Base-by-base conservation (phyloP, 1,140 invertebrate genomes). In the Aphidius gifuensis region DNA sequence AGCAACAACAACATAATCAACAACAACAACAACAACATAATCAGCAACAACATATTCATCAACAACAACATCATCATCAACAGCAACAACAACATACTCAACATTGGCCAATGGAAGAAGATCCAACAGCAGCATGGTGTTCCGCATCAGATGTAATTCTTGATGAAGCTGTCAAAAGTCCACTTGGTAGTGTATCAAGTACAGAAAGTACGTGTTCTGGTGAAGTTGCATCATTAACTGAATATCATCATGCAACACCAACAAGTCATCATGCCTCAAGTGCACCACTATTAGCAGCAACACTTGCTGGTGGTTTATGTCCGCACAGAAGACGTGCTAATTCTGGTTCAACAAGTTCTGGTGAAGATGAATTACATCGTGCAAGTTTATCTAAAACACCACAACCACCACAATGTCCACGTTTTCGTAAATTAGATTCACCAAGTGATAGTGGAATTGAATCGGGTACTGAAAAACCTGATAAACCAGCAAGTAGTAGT, bases 401-500 rank as follows among this genome's bases (percentile, higher is more conserved):
- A 0, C 80, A 80, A 39, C 83, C 84, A 4, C 16, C 79, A 0
- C 78, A 79, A 64, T 83, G 83, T 58, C 78, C 83, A 62, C 83
- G 86, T 39, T 90, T 92, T 74, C 85, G 92, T 43, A 93, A 94
- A 71, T 81, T 94, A 42, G 92, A 95, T 71, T 94, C 92, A 6
- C 93, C 92, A 8, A 93, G 89, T 64, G 94, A 96, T 78, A 95
- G 92, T 48, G 94, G 93, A 42, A 95, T 96, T 68, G 93, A 96
- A 74, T 92, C 90, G 2, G 92, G 93, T n/a, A 93, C 92, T 46
- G 91, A 93, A 79, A 92, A 92, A 68, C 69, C 86, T 0, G 90
- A 91, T 67, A 90, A 91, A 69, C 83, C 82, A 5, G 82, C 77
- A n/a, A 83, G 83, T 71, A 87, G 87, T 70, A 83, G 85, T 9